These are phyloP conservation scores for Tetanocera ferruginea DNA, from an alignment of 2,888 invertebrate species.

Conservation along the genomic window DNA sequence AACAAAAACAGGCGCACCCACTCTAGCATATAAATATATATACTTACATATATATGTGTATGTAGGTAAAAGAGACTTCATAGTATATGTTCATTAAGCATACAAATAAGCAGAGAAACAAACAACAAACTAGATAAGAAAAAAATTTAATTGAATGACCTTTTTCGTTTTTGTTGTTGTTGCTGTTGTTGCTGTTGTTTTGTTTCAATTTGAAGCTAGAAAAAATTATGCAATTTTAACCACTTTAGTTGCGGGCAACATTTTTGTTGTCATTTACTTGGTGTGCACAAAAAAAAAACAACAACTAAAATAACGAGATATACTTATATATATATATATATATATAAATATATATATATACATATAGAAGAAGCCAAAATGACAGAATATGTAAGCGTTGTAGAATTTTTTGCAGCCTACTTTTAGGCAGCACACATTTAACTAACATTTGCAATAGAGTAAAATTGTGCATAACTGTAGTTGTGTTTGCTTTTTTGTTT, in stretches of 20 bases:
- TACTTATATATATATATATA: too few species aligned
- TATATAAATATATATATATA: too few species aligned
- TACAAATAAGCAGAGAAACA: neutral
- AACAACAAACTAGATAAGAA: neutral
- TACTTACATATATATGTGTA: neutral
- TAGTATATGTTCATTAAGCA: neutral
- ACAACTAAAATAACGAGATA: slow-evolving; percentile 10
- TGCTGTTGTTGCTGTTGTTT: too few species aligned
- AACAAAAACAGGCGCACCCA: slow-evolving; percentile 32
- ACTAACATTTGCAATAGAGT: neutral
- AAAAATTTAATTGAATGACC: neutral
- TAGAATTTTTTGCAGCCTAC: slow-evolving; percentile 48
- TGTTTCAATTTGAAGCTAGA: neutral
- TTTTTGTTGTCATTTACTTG: neutral
- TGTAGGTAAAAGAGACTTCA: neutral
- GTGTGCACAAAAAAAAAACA: neutral
- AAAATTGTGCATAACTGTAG: neutral
- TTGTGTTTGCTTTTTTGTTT: neutral
- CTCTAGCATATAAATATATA: neutral
- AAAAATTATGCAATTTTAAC: neutral
- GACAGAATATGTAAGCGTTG: neutral
- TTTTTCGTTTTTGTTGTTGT: too few species aligned
- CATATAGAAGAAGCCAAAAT: slow-evolving; percentile 39
- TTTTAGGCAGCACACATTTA: slow-evolving; percentile 48
- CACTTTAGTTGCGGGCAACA: slow-evolving; percentile 12